Evolutionary conservation across 2,888 invertebrate genomes (phyloP), one percentile per base, ranked within the genome.

Genomic region (Cryptus viduatorius): DNA sequence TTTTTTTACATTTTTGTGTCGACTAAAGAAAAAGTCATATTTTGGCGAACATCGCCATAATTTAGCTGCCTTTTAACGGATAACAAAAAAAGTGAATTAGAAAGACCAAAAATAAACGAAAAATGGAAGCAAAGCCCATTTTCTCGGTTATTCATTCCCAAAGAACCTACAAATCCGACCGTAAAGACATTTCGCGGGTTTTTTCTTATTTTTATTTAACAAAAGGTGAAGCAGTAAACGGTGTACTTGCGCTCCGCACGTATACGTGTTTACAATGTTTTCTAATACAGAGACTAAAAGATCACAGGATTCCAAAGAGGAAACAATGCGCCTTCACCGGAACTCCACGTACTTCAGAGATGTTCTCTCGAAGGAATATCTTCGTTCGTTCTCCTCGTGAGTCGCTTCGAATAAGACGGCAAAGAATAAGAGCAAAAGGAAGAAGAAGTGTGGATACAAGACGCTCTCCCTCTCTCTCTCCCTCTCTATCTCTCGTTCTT

Each of bases 291-390:
- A 53, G 4, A 48, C 37, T 56, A 48, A 61, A 64, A n/a, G 7
- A 53, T 69, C 46, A 69, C 14, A 50, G 76, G 16, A 71, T 73
- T 37, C 5, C 16, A 14, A 77, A 37, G 53, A 42, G 14, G 67
- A 76, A 83, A 80, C 71, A 83, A 83, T 72, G 80, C 46, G 59
- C 48, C 50, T 69, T 29, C 64, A 64, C 64, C 64, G 79, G 53
- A 64, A 69, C 75, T 56, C 37, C 61, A 69, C 37, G 73, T 75
- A 75, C 83, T 76, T 64, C 64, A 76, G 75, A 31, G 37, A 65
- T 69, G 68, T 68, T 78, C 50, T n/a, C 67, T 44, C 50, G 44
- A 31, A 64, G 71, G 56, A 80, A 77, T 48, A 68, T 78, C 68
- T 72, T 80, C 44, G 65, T 19, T 56, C 76, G 50, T 42, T 19